phyloP scores from a whole-genome alignment of 2,113 vertebrate species.

The Spizaetus ornatus region DNA sequence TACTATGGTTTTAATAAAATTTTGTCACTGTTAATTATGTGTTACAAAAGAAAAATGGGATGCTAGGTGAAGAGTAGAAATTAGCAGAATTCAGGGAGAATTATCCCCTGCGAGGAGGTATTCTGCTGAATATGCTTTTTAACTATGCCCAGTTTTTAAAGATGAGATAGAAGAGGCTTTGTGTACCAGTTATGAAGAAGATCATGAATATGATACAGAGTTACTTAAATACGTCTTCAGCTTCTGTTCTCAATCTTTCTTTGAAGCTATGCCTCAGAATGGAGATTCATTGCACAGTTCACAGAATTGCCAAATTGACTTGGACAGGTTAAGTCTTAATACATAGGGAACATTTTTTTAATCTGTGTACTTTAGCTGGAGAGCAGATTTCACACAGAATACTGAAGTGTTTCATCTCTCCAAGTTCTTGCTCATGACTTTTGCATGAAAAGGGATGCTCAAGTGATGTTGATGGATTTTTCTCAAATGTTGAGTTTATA shows the following conservation, averaged over 20 bases:
- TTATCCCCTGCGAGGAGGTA: not conserved
- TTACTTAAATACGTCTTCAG: not conserved
- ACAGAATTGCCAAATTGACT: not conserved
- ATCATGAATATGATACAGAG: not conserved
- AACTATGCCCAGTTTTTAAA: not conserved
- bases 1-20: slow-evolving; percentile 39
- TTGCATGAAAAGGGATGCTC: not conserved
- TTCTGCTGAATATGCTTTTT: not conserved
- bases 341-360: not conserved
- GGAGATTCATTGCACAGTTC: not conserved
- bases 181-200: not conserved
- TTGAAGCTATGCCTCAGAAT: not conserved
- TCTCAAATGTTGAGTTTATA: not conserved
- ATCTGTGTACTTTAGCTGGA: not conserved
- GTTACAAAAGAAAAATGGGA: slow-evolving; percentile 48
- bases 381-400: not conserved
- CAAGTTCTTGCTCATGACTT: not conserved
- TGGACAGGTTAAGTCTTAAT: not conserved
- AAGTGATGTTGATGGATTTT: not conserved
- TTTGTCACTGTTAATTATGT: slow-evolving; percentile 76
- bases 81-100: not conserved
- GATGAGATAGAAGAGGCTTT: not conserved
- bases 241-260: not conserved
- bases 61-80: not conserved
- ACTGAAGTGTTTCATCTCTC: not conserved